Base-by-base conservation (phyloP, 2,797 vertebrate genomes). In the Manis pentadactyla region DNA sequence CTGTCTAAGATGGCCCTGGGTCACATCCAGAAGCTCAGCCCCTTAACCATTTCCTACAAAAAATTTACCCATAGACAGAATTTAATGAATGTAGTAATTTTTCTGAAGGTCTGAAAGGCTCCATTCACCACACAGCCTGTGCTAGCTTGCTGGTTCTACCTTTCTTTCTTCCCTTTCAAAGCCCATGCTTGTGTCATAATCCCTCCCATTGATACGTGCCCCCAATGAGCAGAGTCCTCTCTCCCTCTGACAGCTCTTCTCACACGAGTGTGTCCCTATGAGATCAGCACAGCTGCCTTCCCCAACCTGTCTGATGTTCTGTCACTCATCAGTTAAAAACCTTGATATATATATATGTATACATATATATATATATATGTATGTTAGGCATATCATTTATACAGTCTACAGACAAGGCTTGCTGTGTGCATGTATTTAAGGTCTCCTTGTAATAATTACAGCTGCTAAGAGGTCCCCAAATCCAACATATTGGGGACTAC, bases 251-350 rank as follows among this genome's bases (percentile, higher is more conserved):
- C 12, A 13, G 31, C 14, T 61, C 73, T 55, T 95, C 57, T 66
- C 18, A 25, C 0, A 0, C 2, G 23, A 31, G 4, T n/a, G 21
- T 68, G 25, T 37, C 37, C 9, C 34, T 86, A 25, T 0, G 12
- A 31, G 18, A 75, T 71, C 42, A 25, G 19, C 4, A 53, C 85
- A 37, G 25, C 11, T 53, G 19, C 27, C 42, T 95, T 59, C 83
- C 19, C 37, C 49, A 29, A 3, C n/a, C 46, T 42, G 21, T 11
- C 19, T 55, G 46, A 39, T 8, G 4, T 64, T 59, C 51, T 14
- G 1, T 59, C 21, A 37, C 27, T 69, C 69, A 23, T 51, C 25
- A 61, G 29, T 25, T 46, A 53, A 31, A 89, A 66, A 4, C 37
- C 46, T 12, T 46, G 46, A 21, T 64, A 31, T 68, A 27, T 21